Base-by-base conservation (phyloP, 2,888 invertebrate species). In the Caenorhabditis auriculariae region DNA sequence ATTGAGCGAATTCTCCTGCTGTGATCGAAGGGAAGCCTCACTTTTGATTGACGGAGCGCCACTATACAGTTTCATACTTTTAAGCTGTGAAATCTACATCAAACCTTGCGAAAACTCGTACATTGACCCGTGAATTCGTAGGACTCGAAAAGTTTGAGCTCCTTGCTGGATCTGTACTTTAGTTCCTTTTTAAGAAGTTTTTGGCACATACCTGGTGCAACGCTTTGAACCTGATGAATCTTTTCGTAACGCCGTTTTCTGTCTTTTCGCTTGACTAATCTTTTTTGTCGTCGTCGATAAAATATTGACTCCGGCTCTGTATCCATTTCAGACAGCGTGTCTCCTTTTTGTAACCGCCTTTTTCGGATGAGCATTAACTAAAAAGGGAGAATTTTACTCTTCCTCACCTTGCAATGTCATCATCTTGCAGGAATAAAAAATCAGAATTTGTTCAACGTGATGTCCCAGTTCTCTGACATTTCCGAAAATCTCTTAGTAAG, bases 261-360 rank as follows among this genome's bases (percentile, higher is more conserved):
- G 29, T 73, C 73, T 49, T 60, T 58, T 41, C 60, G 58, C 39
- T 73, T 73, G 29, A 59, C 37, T 23, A 66, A 42, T 38, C 67
- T 54, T 45, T 66, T 57, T 54, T 66, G 37, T 15, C 69, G 29
- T 3, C 68, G 58, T n/a, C 73, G 53, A 38, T 66, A 64, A 44
- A 73, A 73, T 39, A 73, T 73, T 19, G 66, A 66, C 37, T 73
- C 70, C 0, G 73, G 73, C 42, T 73, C 73, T 24, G 66, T 70
- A 23, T 73, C 73, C 63, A 70, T 63, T 51, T 73, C 73, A 3
- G 66, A 67, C 39, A 70, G 38, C 7, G 69, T 70, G 49, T 73
- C 73, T 7, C 64, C 69, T 47, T 58, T 57, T 23, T 59, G 61
- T 4, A 50, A 26, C n/a, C 73, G 64, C 6, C 70, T 65, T 42